Evolutionary conservation across 1,140 invertebrate genomes (phyloP).

Genomic region (Apis cerana): DNA sequence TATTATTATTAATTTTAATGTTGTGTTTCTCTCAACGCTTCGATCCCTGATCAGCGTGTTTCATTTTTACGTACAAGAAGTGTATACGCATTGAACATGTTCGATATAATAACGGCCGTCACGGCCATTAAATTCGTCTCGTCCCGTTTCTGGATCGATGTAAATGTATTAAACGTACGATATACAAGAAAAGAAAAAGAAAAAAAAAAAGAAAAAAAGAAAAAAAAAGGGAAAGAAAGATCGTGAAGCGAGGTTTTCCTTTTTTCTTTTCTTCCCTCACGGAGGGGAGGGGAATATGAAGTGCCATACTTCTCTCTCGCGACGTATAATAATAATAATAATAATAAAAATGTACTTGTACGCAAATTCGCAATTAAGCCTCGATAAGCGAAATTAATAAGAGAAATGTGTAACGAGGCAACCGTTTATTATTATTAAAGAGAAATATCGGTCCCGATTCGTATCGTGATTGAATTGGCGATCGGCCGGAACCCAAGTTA

Average conservation of each 20-base stretch:
- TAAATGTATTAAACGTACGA: too few species aligned
- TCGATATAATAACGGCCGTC: too few species aligned
- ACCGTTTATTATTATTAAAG: neutral
- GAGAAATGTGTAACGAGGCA: neutral
- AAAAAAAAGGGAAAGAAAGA: neutral
- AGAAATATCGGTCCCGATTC: neutral
- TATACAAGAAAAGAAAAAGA: too few species aligned
- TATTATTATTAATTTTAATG: neutral
- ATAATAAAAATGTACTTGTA: neutral
- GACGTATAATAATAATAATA: neutral
- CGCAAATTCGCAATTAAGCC: too few species aligned
- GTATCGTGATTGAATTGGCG: neutral
- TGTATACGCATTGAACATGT: too few species aligned
- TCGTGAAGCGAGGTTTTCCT: neutral
- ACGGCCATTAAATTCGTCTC: too few species aligned
- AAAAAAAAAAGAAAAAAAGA: too few species aligned
- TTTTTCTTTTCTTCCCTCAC: slow-evolving; percentile 41
- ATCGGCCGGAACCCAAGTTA: slow-evolving; percentile 25
- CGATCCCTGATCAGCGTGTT: neutral
- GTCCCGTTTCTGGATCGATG: too few species aligned
- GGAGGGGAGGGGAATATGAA: slow-evolving; percentile 71
- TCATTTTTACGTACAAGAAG: too few species aligned
- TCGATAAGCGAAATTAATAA: neutral
- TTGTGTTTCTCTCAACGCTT: neutral
- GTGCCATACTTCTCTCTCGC: slow-evolving; percentile 72